Evolutionary conservation across 92 coral and sea anemone genomes (phyloP), one percentile per base, ranked within the genome.

Genomic region (Heliopora coerulea): DNA sequence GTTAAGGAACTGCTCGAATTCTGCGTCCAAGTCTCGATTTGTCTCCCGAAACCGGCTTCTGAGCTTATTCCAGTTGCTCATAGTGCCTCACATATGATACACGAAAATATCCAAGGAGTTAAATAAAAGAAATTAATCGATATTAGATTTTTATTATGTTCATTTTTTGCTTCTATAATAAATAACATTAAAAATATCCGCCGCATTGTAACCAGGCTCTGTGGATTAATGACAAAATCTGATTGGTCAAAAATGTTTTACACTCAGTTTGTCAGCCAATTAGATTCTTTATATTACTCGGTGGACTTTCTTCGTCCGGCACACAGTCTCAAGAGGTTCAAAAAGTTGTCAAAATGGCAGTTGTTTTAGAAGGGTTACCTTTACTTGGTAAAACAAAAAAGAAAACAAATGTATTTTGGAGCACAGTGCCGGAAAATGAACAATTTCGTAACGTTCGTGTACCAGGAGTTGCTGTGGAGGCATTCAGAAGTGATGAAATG

Each of bases 1-100:
- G 61, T 93, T 93, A 34, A 93, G 70, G 66, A 93, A 93, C 74
- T 88, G 93, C 59, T 93, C 96, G 74, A 93, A 93, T 84, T 93
- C 98, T 19, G 95, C 98, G 59, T 93, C 98, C 68, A 93, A 86
- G 69, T 93, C 96, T n/a, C 83, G 64, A 30, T 90, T 65, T 39
- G 83, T 87, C 24, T 82, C 88, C 61, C 85, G 80, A 23, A 67
- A 88, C 30, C 82, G 86, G 52, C 82, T 80, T 49, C 82, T 89
- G 50, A 93, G 78, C 32, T 75, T 78, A 7, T 81, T 82, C 98
- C 98, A 93, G 24, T 70, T 70, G 50, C 63, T 70, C 77, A 70
- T 70, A n/a, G 52, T 49, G 0, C 17, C 37, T 25, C 24, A 1
- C 12, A 58, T 27, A 29, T 67, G 20, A 24, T 7, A 44, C 3